Evolutionary conservation across 1,140 invertebrate species (phyloP).

Genomic region (Drosophila rhopaloa): DNA sequence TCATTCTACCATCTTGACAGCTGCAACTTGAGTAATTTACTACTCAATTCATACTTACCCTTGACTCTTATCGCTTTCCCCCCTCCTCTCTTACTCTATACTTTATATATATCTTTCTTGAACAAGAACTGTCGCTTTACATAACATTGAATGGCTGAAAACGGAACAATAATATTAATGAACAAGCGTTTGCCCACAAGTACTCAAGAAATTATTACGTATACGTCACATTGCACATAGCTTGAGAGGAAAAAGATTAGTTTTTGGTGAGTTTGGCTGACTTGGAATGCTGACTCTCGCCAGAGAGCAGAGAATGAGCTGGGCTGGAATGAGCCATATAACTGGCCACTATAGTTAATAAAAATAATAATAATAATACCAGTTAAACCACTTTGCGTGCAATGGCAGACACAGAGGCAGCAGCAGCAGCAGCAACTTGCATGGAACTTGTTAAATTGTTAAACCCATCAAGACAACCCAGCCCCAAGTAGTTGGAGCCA

Average conservation of each 20-base stretch:
- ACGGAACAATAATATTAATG: slow-evolving; percentile 9
- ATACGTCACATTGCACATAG: slow-evolving; percentile 7
- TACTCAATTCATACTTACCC: slow-evolving; percentile 3
- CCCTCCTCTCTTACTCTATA: background rate
- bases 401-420: slow-evolving; percentile 67
- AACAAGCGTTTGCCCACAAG: slow-evolving; percentile 1
- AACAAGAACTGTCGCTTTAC: slow-evolving; percentile 30
- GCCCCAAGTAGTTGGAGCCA: slow-evolving; percentile 36
- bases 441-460: slow-evolving; percentile 56
- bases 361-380: slow-evolving; percentile 67
- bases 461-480: slow-evolving; percentile 50
- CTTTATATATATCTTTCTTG: background rate
- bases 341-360: slow-evolving; percentile 57
- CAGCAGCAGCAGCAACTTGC: slow-evolving; percentile 35
- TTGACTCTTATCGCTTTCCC: slow-evolving; percentile 10
- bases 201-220: slow-evolving; percentile 7
- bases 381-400: slow-evolving; percentile 74
- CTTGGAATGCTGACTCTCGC: slow-evolving; percentile 38
- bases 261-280: slow-evolving; percentile 3
- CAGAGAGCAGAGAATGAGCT: slow-evolving; percentile 44
- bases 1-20: slow-evolving; percentile 22
- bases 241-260: slow-evolving; percentile 1
- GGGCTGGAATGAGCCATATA: slow-evolving; percentile 33
- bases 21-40: slow-evolving; percentile 13
- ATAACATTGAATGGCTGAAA: slow-evolving; percentile 22